Evolutionary conservation across 2,888 invertebrate genomes (phyloP).

Genomic region (Nebria brevicollis): DNA sequence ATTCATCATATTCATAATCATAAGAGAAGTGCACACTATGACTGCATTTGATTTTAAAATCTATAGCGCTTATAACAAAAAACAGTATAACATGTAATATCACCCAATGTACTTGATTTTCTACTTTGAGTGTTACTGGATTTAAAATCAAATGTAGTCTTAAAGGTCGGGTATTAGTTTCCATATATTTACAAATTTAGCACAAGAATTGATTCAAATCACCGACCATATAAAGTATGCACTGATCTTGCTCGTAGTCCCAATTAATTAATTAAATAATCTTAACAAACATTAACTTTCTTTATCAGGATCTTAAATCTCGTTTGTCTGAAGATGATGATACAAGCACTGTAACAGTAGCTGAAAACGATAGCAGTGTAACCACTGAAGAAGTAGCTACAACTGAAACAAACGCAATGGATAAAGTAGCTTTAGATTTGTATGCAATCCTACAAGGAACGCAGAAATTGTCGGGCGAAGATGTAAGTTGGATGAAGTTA

Average conservation of each 20-base stretch:
- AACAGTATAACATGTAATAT: too few relatives aligned
- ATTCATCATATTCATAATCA: constrained; percentile 6
- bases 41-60: neutral
- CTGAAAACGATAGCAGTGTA: constrained; percentile 52
- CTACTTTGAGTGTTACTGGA: too few relatives aligned
- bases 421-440: constrained; percentile 83
- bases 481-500: constrained; percentile 43
- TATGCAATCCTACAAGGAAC: constrained; percentile 80
- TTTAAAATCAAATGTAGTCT: too few relatives aligned
- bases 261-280: constrained; percentile 12
- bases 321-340: constrained; percentile 59
- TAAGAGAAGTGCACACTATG: neutral
- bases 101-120: too few relatives aligned
- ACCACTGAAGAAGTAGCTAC: constrained; percentile 67
- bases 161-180: too few relatives aligned
- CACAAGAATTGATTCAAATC: too few relatives aligned
- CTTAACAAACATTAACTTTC: constrained; percentile 21
- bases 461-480: constrained; percentile 65
- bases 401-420: constrained; percentile 76
- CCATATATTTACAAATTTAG: too few relatives aligned
- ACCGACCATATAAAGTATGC: too few relatives aligned
- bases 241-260: neutral
- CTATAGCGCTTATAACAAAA: too few relatives aligned
- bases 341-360: constrained; percentile 52
- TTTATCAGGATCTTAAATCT: constrained; percentile 36